Conservation (phyloP, 1,140 invertebrate genomes). For the Aricia agestis region DNA sequence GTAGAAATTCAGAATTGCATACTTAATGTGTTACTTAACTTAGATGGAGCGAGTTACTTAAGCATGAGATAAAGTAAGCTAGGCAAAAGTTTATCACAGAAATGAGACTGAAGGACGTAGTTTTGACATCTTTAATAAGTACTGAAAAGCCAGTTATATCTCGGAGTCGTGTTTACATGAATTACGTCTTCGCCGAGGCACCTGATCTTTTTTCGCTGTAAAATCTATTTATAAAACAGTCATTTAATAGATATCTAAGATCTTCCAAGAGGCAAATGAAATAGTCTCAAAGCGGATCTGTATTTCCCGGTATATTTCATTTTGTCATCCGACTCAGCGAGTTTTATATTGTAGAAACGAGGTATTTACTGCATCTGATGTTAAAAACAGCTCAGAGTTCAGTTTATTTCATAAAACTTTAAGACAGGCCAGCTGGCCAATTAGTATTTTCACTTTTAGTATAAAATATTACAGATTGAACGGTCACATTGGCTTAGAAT, state of each 20-base stretch:
- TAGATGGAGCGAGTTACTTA: not conserved
- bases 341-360: not conserved
- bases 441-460: not conserved
- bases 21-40: slow-evolving; percentile 9
- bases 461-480: not conserved
- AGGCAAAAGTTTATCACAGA: too few relatives aligned
- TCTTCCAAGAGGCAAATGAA: slow-evolving; percentile 2
- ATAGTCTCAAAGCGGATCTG: not conserved
- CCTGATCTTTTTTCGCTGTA: not conserved
- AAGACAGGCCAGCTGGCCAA: not conserved
- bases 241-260: not conserved
- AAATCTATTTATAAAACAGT: not conserved
- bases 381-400: not conserved
- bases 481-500: too few relatives aligned
- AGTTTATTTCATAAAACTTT: not conserved
- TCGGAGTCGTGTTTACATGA: too few relatives aligned
- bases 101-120: too few relatives aligned
- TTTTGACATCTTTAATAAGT: too few relatives aligned
- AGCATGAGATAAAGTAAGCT: not conserved
- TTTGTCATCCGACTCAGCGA: not conserved
- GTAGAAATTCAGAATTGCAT: not conserved
- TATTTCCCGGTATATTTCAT: not conserved
- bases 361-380: not conserved
- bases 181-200: not conserved
- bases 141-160: too few relatives aligned